Evolutionary conservation across 2,113 vertebrate species (phyloP).

Genomic region (Ibidorhyncha struthersii): DNA sequence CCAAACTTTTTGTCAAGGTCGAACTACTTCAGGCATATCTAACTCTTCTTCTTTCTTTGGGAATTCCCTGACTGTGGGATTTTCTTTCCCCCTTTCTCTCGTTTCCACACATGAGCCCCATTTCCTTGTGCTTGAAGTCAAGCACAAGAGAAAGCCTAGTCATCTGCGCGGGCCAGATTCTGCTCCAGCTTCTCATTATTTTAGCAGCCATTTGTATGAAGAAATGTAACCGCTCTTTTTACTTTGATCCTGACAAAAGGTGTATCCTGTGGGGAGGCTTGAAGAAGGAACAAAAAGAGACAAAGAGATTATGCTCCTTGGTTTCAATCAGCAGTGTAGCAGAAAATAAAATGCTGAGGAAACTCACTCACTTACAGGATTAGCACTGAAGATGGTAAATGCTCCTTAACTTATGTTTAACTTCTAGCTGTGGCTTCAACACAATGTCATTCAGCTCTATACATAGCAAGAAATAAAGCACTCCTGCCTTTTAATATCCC

Average conservation of each 20-base stretch:
- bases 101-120: neutral
- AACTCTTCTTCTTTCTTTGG: neutral
- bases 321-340: neutral
- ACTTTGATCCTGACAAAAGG: neutral
- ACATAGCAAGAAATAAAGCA: neutral
- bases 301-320: neutral
- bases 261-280: rapidly evolving
- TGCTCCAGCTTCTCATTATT: neutral
- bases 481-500: neutral
- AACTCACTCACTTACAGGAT: neutral
- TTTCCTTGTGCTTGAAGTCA: neutral
- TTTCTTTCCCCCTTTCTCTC: neutral
- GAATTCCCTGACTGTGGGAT: neutral
- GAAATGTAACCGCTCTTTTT: neutral
- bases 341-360: neutral
- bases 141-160: neutral
- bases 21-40: neutral
- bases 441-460: neutral
- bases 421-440: neutral
- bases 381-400: neutral
- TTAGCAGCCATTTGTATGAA: neutral
- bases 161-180: neutral
- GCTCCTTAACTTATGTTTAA: neutral
- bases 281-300: neutral
- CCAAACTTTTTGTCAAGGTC: neutral